Evolutionary conservation across 2,888 invertebrate genomes (phyloP).

Genomic region (Himalopsyche tibetana): DNA sequence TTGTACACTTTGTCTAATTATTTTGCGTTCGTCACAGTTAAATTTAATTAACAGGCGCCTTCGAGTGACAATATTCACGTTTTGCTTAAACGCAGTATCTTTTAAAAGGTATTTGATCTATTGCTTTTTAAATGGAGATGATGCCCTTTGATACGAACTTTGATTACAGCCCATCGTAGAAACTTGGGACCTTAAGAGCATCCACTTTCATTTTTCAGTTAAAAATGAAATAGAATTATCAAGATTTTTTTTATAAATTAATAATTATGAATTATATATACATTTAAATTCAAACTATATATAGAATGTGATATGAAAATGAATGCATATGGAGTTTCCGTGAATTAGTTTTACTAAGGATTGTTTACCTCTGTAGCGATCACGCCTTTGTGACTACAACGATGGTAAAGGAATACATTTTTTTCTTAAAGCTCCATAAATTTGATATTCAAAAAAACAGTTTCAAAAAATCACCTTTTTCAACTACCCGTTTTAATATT

Average conservation of each 20-base stretch:
- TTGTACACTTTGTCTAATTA: conserved; percentile 48
- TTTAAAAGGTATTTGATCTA: conserved; percentile 5
- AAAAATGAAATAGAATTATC: neutral
- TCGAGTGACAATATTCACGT: neutral
- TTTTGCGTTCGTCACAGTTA: conserved; percentile 50
- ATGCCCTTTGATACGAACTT: neutral
- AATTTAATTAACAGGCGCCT: conserved; percentile 51
- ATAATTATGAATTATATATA: neutral
- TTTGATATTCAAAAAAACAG: too few species aligned
- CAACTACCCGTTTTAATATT: too few species aligned
- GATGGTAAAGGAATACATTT: too few species aligned
- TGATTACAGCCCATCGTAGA: neutral
- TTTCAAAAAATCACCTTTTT: too few species aligned
- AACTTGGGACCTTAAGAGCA: neutral
- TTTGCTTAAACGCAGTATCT: neutral
- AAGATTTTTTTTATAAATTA: neutral
- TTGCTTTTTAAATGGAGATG: conserved; percentile 12
- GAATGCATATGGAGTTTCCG: too few species aligned
- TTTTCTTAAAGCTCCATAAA: too few species aligned
- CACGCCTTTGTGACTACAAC: too few species aligned
- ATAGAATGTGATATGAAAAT: too few species aligned
- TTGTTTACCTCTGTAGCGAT: too few species aligned
- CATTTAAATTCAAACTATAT: neutral
- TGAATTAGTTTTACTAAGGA: too few species aligned
- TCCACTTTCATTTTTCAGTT: neutral